Evolutionary conservation across 2,888 invertebrate genomes (phyloP).

Genomic region (Perithous albicinctus): DNA sequence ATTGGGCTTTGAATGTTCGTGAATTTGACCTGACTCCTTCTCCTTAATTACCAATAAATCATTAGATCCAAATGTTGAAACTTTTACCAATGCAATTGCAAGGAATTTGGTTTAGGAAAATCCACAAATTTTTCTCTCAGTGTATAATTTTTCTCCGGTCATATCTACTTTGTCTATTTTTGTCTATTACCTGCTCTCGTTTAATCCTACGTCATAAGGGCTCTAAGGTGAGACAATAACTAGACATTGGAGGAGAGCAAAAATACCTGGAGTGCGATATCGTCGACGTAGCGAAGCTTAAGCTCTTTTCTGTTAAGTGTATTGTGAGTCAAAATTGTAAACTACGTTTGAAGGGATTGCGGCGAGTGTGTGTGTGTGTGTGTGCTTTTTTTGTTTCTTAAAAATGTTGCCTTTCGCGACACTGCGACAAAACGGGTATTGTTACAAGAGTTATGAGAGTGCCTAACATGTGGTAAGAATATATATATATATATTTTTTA

Average conservation of each 20-base stretch:
- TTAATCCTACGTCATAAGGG: constrained; percentile 47
- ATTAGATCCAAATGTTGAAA: too few relatives aligned
- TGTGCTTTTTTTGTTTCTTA: background rate
- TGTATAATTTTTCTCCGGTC: background rate
- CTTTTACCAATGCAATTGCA: background rate
- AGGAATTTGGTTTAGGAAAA: too few relatives aligned
- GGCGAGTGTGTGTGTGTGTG: background rate
- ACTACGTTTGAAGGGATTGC: constrained; percentile 28
- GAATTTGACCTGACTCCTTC: too few relatives aligned
- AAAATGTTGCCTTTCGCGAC: background rate
- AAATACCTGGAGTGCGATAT: constrained; percentile 79
- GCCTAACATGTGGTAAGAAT: constrained; percentile 31
- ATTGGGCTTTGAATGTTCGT: too few relatives aligned
- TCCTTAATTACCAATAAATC: too few relatives aligned
- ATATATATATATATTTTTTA: constrained; percentile 85
- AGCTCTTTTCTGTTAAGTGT: constrained; percentile 69
- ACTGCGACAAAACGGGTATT: constrained; percentile 16
- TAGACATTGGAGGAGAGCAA: constrained; percentile 66
- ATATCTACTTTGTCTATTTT: background rate
- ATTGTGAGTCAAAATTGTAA: constrained; percentile 32
- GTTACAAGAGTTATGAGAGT: constrained; percentile 41
- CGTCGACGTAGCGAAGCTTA: constrained; percentile 77
- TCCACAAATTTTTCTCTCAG: constrained; percentile 19
- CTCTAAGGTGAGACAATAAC: constrained; percentile 37
- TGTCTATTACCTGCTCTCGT: constrained; percentile 15